phyloP scores from a whole-genome alignment of 2,888 invertebrate genomes.

The Ptycholaimellus sp. region DNA sequence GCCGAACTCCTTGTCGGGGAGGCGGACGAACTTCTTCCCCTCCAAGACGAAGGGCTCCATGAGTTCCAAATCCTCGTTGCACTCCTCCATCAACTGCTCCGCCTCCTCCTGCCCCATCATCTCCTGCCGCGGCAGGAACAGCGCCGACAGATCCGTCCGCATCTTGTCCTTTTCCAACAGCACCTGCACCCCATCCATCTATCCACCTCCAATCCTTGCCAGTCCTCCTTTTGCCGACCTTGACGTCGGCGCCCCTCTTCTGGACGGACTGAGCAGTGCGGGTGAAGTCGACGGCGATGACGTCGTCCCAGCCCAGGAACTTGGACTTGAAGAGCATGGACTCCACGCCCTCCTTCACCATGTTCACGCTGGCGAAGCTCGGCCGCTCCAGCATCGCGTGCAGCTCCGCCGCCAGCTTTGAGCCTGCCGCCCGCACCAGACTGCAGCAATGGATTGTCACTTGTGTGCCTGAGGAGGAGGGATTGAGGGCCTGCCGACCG shows the following conservation, averaged over 20 bases:
- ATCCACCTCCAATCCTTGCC: conserved; percentile 79
- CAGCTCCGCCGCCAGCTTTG: conserved; percentile 83
- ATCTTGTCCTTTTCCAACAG: conserved; percentile 36
- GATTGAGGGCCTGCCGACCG: conserved; percentile 40
- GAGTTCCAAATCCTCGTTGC: conserved; percentile 90
- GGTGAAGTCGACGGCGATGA: conserved; percentile 93
- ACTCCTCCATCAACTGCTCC: conserved; percentile 38
- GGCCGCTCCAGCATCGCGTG: conserved; percentile 70
- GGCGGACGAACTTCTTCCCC: conserved; percentile 79
- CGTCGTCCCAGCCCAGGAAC: conserved; percentile 93
- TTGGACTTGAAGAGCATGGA: conserved; percentile 66
- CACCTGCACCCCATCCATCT: conserved; percentile 51
- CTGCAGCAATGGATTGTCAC: too few species aligned
- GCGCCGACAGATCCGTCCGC: conserved; percentile 64
- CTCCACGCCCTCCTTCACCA: conserved; percentile 31
- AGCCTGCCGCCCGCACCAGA: conserved; percentile 65
- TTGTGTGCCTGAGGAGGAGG: neutral
- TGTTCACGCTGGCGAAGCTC: conserved; percentile 57
- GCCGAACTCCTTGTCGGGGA: conserved; percentile 74
- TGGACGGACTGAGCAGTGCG: conserved; percentile 88
- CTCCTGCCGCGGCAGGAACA: conserved; percentile 81
- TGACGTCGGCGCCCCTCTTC: conserved; percentile 79
- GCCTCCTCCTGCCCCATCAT: conserved; percentile 38
- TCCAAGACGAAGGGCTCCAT: conserved; percentile 94
- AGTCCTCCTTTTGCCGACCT: conserved; percentile 17